Evolutionary conservation across 2,797 vertebrate species (phyloP).

Genomic region (Triplophysa bombifrons): DNA sequence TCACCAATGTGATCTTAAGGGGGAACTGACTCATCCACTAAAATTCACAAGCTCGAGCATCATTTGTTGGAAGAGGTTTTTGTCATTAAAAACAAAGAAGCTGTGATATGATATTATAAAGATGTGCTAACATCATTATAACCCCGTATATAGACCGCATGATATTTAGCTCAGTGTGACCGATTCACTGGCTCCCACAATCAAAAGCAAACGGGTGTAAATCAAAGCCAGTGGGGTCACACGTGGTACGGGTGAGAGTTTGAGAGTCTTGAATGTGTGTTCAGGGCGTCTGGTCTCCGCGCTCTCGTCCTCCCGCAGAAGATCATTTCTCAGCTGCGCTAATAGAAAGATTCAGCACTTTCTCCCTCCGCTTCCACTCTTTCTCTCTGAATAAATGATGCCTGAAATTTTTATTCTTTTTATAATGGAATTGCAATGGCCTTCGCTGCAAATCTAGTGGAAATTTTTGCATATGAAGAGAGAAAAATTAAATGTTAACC

Average conservation of each 20-base stretch:
- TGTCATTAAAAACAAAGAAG: neutral
- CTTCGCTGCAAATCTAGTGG: slow-evolving; percentile 99
- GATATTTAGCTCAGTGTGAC: neutral
- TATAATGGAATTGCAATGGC: slow-evolving; percentile 99
- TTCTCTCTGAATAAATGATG: slow-evolving; percentile 99
- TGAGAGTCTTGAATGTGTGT: slow-evolving; percentile 32
- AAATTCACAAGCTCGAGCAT: too few species aligned
- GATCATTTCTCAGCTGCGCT: slow-evolving; percentile 89
- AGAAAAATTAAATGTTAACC: slow-evolving; percentile 99
- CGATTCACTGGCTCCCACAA: neutral
- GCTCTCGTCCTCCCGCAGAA: slow-evolving; percentile 28
- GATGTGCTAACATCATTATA: neutral
- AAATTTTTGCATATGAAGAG: slow-evolving; percentile 99
- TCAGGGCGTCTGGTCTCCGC: slow-evolving; percentile 45
- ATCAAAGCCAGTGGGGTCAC: slow-evolving; percentile 9
- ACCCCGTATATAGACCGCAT: neutral
- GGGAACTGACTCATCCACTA: too few species aligned
- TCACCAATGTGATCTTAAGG: too few species aligned
- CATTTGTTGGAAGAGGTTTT: neutral
- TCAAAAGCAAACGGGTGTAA: neutral
- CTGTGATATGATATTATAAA: too few species aligned
- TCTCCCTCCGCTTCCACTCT: slow-evolving; percentile 87
- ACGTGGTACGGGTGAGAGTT: slow-evolving; percentile 32
- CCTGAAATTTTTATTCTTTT: slow-evolving; percentile 99
- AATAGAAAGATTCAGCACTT: slow-evolving; percentile 99